These are phyloP conservation scores for Antheraea yamamai DNA, from an alignment of 2,888 invertebrate genomes.

Conservation along the genomic window DNA sequence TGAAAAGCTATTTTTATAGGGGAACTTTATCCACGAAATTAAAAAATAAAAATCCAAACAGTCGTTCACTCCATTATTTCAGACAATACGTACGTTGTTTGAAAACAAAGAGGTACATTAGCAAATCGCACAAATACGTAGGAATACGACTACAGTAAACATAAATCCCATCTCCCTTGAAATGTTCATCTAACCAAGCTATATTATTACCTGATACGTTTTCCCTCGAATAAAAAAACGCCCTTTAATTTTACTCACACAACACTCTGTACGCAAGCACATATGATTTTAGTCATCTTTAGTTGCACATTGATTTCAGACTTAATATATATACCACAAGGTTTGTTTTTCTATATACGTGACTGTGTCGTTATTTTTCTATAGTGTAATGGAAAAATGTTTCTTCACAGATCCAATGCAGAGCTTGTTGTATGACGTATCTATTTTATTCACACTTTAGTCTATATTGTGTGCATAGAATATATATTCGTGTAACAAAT, in stretches of 20 bases:
- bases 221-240: conserved; percentile 63
- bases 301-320: background rate
- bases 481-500: background rate
- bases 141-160: conserved; percentile 40
- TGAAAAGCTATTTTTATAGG: background rate
- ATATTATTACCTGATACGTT: conserved; percentile 70
- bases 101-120: conserved; percentile 42
- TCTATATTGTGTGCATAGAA: background rate
- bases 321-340: background rate
- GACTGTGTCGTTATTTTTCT: background rate
- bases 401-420: conserved; percentile 4
- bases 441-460: background rate
- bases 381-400: background rate
- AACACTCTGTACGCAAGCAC: conserved; percentile 24
- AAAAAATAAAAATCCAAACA: conserved; percentile 17
- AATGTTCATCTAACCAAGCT: conserved; percentile 60
- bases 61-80: conserved; percentile 23
- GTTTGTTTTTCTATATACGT: background rate
- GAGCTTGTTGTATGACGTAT: background rate
- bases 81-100: conserved; percentile 39
- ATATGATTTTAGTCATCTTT: background rate
- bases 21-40: background rate
- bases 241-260: conserved; percentile 65
- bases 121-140: conserved; percentile 44
- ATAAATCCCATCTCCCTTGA: conserved; percentile 55